Evolutionary conservation across 1,140 invertebrate genomes (phyloP).

Genomic region (Leptopilina clavipes): DNA sequence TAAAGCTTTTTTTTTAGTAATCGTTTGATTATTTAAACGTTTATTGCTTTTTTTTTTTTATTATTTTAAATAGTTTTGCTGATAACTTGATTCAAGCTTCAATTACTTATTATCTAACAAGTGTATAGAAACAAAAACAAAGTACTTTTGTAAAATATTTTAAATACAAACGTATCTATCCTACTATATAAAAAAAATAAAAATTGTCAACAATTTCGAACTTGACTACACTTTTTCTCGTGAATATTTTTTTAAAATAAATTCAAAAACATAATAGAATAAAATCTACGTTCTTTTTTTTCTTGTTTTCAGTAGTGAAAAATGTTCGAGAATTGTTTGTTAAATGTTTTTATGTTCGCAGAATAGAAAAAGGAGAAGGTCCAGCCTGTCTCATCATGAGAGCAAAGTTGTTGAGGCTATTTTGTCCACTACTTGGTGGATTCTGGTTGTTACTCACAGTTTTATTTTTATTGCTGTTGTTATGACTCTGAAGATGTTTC

Average conservation of each 20-base stretch:
- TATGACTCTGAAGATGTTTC: constrained; percentile 77
- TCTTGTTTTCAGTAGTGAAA: neutral
- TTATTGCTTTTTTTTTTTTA: neutral
- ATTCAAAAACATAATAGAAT: too few species aligned
- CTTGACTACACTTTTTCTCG: too few species aligned
- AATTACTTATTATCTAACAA: neutral
- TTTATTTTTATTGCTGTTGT: constrained; percentile 61
- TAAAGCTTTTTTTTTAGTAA: neutral
- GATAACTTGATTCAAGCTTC: constrained; percentile 9
- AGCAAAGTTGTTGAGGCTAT: constrained; percentile 64
- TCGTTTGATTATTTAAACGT: neutral
- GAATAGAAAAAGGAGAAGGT: constrained; percentile 69
- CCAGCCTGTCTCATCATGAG: constrained; percentile 70
- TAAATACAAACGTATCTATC: too few species aligned
- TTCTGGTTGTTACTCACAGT: constrained; percentile 54
- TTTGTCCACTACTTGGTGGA: constrained; percentile 55
- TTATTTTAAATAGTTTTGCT: neutral
- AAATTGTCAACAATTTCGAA: too few species aligned
- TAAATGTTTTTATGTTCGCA: constrained; percentile 63
- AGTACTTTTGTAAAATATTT: too few species aligned
- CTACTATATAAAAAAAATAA: too few species aligned
- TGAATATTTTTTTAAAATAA: too few species aligned
- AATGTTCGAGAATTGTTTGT: neutral
- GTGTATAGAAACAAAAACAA: too few species aligned
- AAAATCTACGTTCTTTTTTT: neutral